These are phyloP conservation scores for Oopsacas minuta DNA, from an alignment of 37 sponge, comb jelly and placozoan genomes.

Conservation along the genomic window DNA sequence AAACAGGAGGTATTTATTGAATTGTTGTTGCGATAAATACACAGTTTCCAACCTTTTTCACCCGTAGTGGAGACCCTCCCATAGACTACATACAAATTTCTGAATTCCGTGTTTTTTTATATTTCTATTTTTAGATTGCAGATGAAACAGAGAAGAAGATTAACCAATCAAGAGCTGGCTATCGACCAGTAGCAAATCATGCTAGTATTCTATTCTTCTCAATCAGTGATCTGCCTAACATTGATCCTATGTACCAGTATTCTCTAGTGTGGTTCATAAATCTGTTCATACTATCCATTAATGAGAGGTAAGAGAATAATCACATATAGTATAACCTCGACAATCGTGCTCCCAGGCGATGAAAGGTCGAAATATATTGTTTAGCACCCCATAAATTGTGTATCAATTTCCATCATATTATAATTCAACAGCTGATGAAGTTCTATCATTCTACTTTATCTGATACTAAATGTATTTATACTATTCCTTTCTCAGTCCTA, in stretches of 20 bases:
- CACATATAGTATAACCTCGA: not conserved
- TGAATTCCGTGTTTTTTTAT: not conserved
- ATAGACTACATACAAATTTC: no score
- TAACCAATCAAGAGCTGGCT: constrained; percentile 94
- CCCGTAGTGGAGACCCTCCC: no score
- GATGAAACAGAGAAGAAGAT: constrained; percentile 97
- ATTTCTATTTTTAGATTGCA: constrained; percentile 44
- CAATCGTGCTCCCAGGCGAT: not conserved
- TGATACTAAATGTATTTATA: not conserved
- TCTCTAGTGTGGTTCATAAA: constrained; percentile 96
- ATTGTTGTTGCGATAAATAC: no score
- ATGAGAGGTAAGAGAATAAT: constrained; percentile 55
- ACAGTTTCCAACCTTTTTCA: no score
- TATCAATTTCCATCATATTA: not conserved
- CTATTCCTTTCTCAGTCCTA: constrained; percentile 41
- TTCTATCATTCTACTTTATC: not conserved
- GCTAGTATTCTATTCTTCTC: constrained; percentile 97
- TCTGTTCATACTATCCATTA: constrained; percentile 79
- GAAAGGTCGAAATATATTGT: not conserved
- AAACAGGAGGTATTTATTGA: constrained; percentile 79
- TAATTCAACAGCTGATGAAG: not conserved
- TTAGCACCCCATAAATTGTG: not conserved
- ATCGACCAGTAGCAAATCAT: constrained; percentile 82
- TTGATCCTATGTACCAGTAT: constrained; percentile 99
- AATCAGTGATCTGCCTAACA: constrained; percentile 95